phyloP scores from a whole-genome alignment of 2,888 invertebrate species.

The Ophion ventricosus region DNA sequence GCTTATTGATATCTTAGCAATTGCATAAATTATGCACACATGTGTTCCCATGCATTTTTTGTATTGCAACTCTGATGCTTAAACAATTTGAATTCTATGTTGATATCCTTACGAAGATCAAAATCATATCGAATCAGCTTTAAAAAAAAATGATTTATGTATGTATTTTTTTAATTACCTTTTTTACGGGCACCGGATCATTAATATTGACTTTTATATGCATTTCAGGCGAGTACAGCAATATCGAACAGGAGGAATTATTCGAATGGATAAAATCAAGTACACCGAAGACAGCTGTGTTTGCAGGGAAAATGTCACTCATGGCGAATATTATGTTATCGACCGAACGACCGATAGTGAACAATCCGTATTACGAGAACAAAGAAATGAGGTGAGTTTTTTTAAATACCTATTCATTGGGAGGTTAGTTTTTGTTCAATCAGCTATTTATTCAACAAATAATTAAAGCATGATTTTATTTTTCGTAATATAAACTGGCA shows the following conservation, averaged over 20 bases:
- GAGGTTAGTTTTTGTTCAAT: too few species aligned
- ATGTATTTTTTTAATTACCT: too few species aligned
- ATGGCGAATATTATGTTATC: conserved; percentile 92
- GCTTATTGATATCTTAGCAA: too few species aligned
- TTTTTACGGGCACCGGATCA: too few species aligned
- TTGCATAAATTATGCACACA: too few species aligned
- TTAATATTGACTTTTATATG: not conserved
- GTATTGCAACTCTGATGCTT: too few species aligned
- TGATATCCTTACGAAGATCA: too few species aligned
- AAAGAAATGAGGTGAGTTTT: conserved; percentile 87
- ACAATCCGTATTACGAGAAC: conserved; percentile 95
- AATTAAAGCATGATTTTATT: not conserved
- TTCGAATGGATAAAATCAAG: conserved; percentile 90
- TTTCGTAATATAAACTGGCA: not conserved
- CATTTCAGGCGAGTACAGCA: conserved; percentile 87
- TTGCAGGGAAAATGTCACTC: conserved; percentile 94
- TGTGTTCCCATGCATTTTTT: too few species aligned
- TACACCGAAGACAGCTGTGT: conserved; percentile 88
- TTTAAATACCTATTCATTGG: not conserved
- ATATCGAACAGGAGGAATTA: conserved; percentile 90
- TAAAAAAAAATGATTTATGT: too few species aligned
- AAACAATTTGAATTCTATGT: too few species aligned
- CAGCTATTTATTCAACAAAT: not conserved
- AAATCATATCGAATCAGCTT: too few species aligned
- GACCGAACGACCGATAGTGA: conserved; percentile 91